Evolutionary conservation across 2,888 invertebrate genomes (phyloP).

Genomic region (Oxytorus armatus): DNA sequence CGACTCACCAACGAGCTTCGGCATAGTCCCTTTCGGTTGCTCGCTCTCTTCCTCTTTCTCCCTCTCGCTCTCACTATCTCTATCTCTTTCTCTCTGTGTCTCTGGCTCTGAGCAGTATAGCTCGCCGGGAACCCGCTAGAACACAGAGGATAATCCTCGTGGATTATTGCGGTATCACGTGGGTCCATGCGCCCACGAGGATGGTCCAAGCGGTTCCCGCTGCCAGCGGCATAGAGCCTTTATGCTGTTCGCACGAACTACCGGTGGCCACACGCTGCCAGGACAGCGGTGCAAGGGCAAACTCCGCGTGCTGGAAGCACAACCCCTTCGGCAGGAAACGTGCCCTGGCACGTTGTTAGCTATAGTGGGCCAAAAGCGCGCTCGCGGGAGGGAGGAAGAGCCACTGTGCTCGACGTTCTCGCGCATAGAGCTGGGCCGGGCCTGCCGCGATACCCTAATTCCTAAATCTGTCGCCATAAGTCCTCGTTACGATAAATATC

Average conservation of each 20-base stretch:
- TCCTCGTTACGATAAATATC: constrained; percentile 85
- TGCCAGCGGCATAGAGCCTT: constrained; percentile 33
- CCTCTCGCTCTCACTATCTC: constrained; percentile 54
- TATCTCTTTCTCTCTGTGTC: constrained; percentile 63
- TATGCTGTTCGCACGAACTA: constrained; percentile 54
- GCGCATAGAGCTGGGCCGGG: constrained; percentile 77
- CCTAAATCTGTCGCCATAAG: constrained; percentile 85
- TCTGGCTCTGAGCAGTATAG: constrained; percentile 61
- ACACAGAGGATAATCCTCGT: constrained; percentile 82
- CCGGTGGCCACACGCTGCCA: constrained; percentile 44
- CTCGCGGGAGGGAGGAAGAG: constrained; percentile 44
- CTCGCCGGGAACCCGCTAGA: constrained; percentile 57
- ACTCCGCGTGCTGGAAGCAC: constrained; percentile 63
- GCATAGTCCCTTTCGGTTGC: constrained; percentile 73
- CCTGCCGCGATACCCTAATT: constrained; percentile 84
- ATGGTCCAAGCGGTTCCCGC: constrained; percentile 73
- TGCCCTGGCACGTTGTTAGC: constrained; percentile 66
- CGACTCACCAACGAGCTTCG: constrained; percentile 75
- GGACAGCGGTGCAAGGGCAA: constrained; percentile 58
- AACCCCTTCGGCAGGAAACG: constrained; percentile 66
- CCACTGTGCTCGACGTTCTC: constrained; percentile 45
- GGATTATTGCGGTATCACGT: constrained; percentile 85
- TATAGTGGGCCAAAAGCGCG: constrained; percentile 32
- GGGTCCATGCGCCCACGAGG: constrained; percentile 82
- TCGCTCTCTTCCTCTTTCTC: constrained; percentile 57